Evolutionary conservation across 2,888 invertebrate genomes (phyloP), one percentile per base, ranked within the genome.

Genomic region (Prosapia bicincta): DNA sequence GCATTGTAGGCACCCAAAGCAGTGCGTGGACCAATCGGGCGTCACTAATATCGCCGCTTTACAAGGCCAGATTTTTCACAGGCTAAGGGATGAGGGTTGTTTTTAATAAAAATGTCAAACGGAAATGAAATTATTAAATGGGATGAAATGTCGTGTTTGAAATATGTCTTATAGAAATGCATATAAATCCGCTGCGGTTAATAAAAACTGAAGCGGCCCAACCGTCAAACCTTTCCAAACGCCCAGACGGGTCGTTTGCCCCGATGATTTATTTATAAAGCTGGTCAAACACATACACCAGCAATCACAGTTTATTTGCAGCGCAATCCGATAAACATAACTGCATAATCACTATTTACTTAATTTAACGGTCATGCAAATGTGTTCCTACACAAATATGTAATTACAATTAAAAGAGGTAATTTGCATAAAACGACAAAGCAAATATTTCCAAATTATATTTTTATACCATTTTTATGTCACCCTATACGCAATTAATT

Each of bases 71-170:
- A 54, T 54, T 54, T 54, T 54, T 54, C 54, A 54, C 54, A 54
- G 54, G n/a, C 54, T n/a, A 38, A 10, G 3, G n/a, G 20, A 20
- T 20, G 54, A 38, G 54, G 54, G 54, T 20, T n/a, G 54, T 54
- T 54, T 54, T 54, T 54, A 54, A 54, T 54, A 54, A 54, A 54
- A 54, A 54, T 54, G 54, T 54, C 54, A 54, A 54, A 54, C 54
- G n/a, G 54, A 54, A 54, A 20, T 54, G 54, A 54, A 54, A 54
- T 54, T 54, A 54, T 54, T 54, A 54, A 54, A 54, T 20, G 54
- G 54, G 54, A 54, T 20, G 54, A 54, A 54, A 54, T 20, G 54
- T 54, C 54, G 20, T 9, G 20, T 54, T 54, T 54, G 54, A 54
- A 54, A 54, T 54, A 54, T 54, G 54, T 54, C 54, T 10, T 54